Percentiles rank a stretch among this genome's conserved stretches.
Evolutionary conservation across 2,113 vertebrate species (phyloP).

Genomic region (Hippolais icterina): DNA sequence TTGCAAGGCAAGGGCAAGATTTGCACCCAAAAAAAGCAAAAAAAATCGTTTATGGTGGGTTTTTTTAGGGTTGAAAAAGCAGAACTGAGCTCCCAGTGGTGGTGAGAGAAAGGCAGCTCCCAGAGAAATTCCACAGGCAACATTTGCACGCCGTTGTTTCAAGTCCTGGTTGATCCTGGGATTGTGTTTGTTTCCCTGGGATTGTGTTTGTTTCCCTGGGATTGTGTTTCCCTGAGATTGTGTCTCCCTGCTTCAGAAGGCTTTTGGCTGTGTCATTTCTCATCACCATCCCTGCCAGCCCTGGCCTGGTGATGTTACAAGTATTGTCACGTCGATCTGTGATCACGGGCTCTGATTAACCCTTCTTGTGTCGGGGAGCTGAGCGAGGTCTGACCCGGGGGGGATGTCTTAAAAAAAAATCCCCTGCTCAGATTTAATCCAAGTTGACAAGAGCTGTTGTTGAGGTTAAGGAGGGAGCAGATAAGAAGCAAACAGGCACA

Average conservation of each 20-base stretch:
- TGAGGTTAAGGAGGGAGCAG: background rate
- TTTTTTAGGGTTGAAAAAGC: background rate
- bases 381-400: background rate
- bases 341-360: slow-evolving; percentile 26
- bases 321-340: background rate
- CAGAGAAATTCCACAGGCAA: background rate
- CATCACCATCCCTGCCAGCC: background rate
- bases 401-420: background rate
- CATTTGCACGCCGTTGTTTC: rapidly evolving
- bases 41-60: rapidly evolving
- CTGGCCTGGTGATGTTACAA: background rate
- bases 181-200: background rate
- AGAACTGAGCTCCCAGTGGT: rapidly evolving
- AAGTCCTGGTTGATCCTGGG: background rate
- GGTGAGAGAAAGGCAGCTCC: background rate
- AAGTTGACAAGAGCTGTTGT: slow-evolving; percentile 26
- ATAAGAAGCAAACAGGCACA: background rate
- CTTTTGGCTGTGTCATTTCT: background rate
- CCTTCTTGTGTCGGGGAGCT: background rate
- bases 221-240: background rate
- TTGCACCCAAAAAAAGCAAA: background rate
- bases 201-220: background rate
- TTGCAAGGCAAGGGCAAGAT: background rate
- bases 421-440: background rate
- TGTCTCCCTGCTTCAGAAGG: background rate